Evolutionary conservation across 2,113 vertebrate genomes (phyloP), one percentile per base, ranked within the genome.

Genomic region (Psephotus haematonotus): DNA sequence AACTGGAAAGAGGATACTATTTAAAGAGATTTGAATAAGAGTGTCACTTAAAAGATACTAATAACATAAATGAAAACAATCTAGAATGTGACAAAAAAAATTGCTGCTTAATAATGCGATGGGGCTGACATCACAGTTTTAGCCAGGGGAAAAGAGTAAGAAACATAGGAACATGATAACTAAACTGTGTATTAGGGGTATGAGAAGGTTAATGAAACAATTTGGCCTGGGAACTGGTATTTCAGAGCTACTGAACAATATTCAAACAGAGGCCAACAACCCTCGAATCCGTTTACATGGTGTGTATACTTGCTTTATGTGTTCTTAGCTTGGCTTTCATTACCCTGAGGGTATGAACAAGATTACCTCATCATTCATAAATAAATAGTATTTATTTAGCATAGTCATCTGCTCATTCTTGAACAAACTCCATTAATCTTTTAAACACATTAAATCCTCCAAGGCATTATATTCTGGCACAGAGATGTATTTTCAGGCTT

Each of bases 321-420:
- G 29, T 67, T 81, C 49, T 79, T 67, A 86, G 63, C 52, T 84
- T 44, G 7, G 31, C 14, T 91, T 87, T 92, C 60, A 41, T 87
- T 74, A 91, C n/a, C 71, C 59, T 77, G 33, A 74, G 86, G 43
- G 6, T 47, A 94, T 70, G 88, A 92, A 76, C 63, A 79, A 81
- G 68, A 80, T 93, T 96, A 86, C 60, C 57, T 78, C 0, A 0
- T n/a, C 60, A 84, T 70, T 78, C n/a, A 92, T 37, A 91, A 84
- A 93, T 87, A 89, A 95, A 64, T 25, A 72, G 43, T 23, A 90
- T 95, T 96, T 90, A 83, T 93, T 93, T 92, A 91, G 72, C 50
- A 82, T 41, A 90, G 82, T 82, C 81, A 64, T 24, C 92, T 97
- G 94, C 86, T 95, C 52, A 90, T 65, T 87, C 64, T 86, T 95